Percentiles rank a stretch among this genome's conserved stretches.
Conservation (phyloP, 2,888 invertebrate species). For the Pasiphila rectangulata region DNA sequence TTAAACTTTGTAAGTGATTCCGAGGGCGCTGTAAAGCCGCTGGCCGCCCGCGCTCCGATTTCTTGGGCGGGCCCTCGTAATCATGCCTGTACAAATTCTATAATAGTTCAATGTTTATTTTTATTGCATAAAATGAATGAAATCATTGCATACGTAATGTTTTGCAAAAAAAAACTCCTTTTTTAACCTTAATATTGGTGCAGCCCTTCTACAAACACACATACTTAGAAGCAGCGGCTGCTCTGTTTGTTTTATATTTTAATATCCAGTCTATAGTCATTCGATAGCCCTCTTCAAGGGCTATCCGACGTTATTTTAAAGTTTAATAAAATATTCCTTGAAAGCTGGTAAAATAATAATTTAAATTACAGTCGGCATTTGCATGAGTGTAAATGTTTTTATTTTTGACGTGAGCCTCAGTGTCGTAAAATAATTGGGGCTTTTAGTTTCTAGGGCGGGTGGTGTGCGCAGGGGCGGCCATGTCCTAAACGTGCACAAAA, state of each 20-base stretch:
- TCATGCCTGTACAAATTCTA: slow-evolving; percentile 14
- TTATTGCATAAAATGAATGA: slow-evolving; percentile 36
- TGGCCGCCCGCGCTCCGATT: slow-evolving; percentile 50
- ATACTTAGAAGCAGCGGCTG: slow-evolving; percentile 27
- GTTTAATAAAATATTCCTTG: slow-evolving; percentile 29
- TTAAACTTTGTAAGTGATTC: slow-evolving; percentile 45
- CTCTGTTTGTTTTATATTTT: slow-evolving; percentile 21
- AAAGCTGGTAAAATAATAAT: slow-evolving; percentile 34
- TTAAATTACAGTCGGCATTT: slow-evolving; percentile 40
- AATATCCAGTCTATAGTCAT: slow-evolving; percentile 34
- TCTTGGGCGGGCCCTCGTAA: slow-evolving; percentile 59
- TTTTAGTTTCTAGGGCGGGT: slow-evolving; percentile 33
- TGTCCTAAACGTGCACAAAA: slow-evolving; percentile 68
- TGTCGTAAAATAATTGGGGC: slow-evolving; percentile 11
- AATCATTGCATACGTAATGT: slow-evolving; percentile 25
- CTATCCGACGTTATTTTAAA: slow-evolving; percentile 32
- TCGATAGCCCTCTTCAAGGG: slow-evolving; percentile 40
- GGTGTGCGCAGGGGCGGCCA: slow-evolving; percentile 58
- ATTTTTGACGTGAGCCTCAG: slow-evolving; percentile 56
- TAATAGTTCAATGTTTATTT: slow-evolving; percentile 30
- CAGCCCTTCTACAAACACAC: slow-evolving; percentile 31
- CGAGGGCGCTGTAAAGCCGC: slow-evolving; percentile 56
- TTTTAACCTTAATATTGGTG: slow-evolving; percentile 23
- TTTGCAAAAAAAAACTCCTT: slow-evolving; percentile 46
- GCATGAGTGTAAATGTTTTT: slow-evolving; percentile 48